Evolutionary conservation across 2,113 vertebrate species (phyloP).

Genomic region (Saguinus imperator): DNA sequence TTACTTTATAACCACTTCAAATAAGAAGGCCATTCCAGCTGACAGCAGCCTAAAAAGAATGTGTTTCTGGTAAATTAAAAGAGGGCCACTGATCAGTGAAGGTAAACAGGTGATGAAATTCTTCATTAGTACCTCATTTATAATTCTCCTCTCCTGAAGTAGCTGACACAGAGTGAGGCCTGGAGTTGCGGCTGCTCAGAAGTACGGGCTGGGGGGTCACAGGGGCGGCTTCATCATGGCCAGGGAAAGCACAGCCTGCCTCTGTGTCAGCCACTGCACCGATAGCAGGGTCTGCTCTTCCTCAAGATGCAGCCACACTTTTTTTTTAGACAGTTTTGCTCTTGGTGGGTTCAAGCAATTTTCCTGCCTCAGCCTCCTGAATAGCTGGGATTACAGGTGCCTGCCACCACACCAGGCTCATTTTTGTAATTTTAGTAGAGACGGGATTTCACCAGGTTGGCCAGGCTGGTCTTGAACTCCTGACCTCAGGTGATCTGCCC

Average conservation of each 20-base stretch:
- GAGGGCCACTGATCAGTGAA: constrained; percentile 79
- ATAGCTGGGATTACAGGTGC: too few species aligned
- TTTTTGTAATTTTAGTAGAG: too few species aligned
- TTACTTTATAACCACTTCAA: constrained; percentile 80
- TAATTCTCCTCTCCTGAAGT: constrained; percentile 84
- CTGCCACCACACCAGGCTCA: too few species aligned
- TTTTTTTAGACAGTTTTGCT: constrained; percentile 24
- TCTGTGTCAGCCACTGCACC: constrained; percentile 84
- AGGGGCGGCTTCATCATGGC: constrained; percentile 84
- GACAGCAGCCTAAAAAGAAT: constrained; percentile 81
- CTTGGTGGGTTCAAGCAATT: too few species aligned
- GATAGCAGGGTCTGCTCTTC: constrained; percentile 88
- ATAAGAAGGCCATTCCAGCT: constrained; percentile 78
- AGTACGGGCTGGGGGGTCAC: constrained; percentile 85
- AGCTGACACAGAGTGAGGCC: constrained; percentile 84
- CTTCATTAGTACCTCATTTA: constrained; percentile 85
- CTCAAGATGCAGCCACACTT: constrained; percentile 84
- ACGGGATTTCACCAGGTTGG: too few species aligned
- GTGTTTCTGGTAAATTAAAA: constrained; percentile 79
- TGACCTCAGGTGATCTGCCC: too few species aligned
- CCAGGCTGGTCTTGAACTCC: too few species aligned
- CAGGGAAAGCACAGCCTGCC: constrained; percentile 84
- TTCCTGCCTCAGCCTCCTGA: too few species aligned
- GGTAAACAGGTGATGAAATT: constrained; percentile 86
- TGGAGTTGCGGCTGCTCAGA: constrained; percentile 82